Evolutionary conservation across 1,140 invertebrate genomes (phyloP).

Genomic region (Mamestra configurata): DNA sequence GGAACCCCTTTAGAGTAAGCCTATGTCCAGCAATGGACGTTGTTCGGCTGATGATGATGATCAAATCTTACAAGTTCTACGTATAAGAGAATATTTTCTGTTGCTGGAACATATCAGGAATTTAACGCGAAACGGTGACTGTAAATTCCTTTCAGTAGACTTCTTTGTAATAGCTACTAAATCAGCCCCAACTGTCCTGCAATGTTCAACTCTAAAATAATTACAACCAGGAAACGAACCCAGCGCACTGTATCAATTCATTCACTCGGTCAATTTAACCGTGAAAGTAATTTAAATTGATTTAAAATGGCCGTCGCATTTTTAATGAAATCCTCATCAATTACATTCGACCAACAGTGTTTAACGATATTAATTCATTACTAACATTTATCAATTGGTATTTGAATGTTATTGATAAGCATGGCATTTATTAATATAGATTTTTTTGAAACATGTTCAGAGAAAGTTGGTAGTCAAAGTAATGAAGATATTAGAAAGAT

Average conservation of each 20-base stretch:
- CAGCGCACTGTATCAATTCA: neutral
- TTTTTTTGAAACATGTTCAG: neutral
- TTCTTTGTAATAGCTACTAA: neutral
- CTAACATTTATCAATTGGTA: slow-evolving; percentile 23
- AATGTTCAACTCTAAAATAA: slow-evolving; percentile 25
- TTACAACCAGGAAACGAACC: slow-evolving; percentile 34
- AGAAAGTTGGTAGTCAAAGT: slow-evolving; percentile 21
- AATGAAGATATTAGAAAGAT: slow-evolving; percentile 9
- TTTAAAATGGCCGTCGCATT: slow-evolving; percentile 48
- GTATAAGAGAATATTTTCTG: too few species aligned
- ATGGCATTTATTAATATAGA: neutral
- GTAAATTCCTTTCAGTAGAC: neutral
- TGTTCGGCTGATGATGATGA: too few species aligned
- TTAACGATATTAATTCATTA: slow-evolving; percentile 46
- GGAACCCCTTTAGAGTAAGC: too few species aligned
- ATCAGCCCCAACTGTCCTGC: neutral
- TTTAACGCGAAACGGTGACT: neutral
- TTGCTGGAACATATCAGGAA: too few species aligned
- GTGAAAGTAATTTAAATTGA: slow-evolving; percentile 62
- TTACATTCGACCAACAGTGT: slow-evolving; percentile 24
- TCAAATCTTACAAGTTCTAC: too few species aligned
- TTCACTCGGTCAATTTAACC: slow-evolving; percentile 41
- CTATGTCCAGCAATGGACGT: too few species aligned
- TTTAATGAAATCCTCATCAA: slow-evolving; percentile 49
- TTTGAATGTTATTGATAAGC: slow-evolving; percentile 22